phyloP scores from a whole-genome alignment of 2,888 invertebrate genomes.

The Aethes cnicana region DNA sequence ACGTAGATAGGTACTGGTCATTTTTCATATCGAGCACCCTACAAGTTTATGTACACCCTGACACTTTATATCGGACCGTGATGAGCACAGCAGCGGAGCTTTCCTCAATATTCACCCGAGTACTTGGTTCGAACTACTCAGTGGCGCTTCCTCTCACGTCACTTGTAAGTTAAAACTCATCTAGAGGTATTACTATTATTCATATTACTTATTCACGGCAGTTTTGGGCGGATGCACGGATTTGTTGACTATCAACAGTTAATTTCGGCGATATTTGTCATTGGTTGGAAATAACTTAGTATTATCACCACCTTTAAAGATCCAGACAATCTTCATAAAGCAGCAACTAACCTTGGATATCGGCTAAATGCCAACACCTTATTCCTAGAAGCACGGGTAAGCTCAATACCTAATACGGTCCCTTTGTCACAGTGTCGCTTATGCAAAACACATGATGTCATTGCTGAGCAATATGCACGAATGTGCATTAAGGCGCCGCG shows the following conservation, averaged over 20 bases:
- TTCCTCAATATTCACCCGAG: not conserved
- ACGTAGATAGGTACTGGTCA: too few relatives aligned
- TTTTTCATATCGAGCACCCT: too few relatives aligned
- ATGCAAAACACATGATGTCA: conserved; percentile 70
- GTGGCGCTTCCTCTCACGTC: not conserved
- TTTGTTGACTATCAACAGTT: too few relatives aligned
- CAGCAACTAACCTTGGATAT: not conserved
- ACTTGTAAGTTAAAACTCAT: conserved; percentile 1
- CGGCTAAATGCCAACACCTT: conserved; percentile 18
- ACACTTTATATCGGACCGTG: not conserved
- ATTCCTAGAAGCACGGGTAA: conserved; percentile 23
- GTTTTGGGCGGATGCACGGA: not conserved
- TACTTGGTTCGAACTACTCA: not conserved
- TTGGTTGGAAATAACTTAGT: too few relatives aligned
- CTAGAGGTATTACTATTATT: not conserved
- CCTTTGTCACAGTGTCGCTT: conserved; percentile 50
- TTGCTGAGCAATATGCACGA: conserved; percentile 55
- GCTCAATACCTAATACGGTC: conserved; percentile 30
- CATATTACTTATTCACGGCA: conserved; percentile 2
- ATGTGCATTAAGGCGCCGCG: conserved; percentile 58
- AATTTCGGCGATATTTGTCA: too few relatives aligned
- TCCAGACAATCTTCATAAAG: too few relatives aligned
- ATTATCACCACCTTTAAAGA: too few relatives aligned
- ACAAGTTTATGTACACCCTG: too few relatives aligned
- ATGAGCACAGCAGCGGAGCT: not conserved